Percentiles rank a stretch among this genome's conserved stretches.
phyloP scores from a whole-genome alignment of 2,797 vertebrate genomes.

The Iguana delicatissima region DNA sequence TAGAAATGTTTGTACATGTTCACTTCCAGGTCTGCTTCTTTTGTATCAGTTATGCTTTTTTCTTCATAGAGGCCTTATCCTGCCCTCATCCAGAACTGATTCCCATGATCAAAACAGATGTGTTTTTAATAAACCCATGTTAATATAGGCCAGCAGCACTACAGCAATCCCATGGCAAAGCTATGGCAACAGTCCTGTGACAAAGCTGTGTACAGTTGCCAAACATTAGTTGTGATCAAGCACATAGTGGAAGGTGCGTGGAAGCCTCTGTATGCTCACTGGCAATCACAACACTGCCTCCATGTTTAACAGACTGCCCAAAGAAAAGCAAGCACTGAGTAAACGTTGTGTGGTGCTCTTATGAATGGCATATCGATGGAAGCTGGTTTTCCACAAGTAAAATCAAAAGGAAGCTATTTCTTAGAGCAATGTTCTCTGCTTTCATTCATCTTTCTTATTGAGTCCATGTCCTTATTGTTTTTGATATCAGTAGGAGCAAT shows the following conservation, averaged over 20 bases:
- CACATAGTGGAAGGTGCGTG: not conserved
- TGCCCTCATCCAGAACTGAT: not conserved
- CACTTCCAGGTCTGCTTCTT: not conserved
- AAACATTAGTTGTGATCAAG: not conserved
- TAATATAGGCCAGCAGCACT: not conserved
- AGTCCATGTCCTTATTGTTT: not conserved
- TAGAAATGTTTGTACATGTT: not conserved
- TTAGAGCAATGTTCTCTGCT: not conserved
- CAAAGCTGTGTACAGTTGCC: not conserved
- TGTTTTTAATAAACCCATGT: conserved; percentile 1
- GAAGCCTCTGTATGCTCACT: not conserved
- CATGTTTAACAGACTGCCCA: not conserved
- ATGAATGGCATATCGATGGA: not conserved
- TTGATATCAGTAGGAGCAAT: too few relatives aligned
- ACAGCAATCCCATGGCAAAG: not conserved
- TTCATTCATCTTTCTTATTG: not conserved
- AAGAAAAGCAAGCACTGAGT: not conserved
- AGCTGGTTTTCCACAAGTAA: not conserved
- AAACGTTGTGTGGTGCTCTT: not conserved
- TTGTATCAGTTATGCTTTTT: not conserved
- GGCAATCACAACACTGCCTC: not conserved
- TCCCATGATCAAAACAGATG: not conserved
- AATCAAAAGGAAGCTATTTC: not conserved
- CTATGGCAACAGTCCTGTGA: not conserved
- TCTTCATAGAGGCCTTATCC: not conserved